Evolutionary conservation across 2,888 invertebrate species (phyloP).

Genomic region (Girardia tigrina): DNA sequence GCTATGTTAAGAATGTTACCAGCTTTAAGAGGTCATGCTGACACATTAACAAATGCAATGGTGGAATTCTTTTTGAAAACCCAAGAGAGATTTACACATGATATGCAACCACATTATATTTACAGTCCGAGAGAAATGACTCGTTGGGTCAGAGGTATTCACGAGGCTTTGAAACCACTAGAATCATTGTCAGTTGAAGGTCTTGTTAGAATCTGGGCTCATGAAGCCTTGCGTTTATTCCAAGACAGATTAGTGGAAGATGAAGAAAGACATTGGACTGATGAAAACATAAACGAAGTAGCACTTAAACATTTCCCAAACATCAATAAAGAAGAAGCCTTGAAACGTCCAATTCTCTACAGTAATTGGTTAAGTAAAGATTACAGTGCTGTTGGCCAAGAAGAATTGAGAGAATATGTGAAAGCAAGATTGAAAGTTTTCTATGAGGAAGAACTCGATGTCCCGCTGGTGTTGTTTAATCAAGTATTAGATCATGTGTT

Average conservation of each 20-base stretch:
- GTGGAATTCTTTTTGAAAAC: slow-evolving; percentile 90
- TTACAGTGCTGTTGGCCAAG: slow-evolving; percentile 84
- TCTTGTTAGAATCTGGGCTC: slow-evolving; percentile 92
- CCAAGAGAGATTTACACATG: slow-evolving; percentile 89
- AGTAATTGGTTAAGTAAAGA: slow-evolving; percentile 98
- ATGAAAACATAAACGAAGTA: slow-evolving; percentile 74
- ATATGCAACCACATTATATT: slow-evolving; percentile 99
- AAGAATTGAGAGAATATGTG: slow-evolving; percentile 85
- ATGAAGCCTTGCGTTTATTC: slow-evolving; percentile 66
- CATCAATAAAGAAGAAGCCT: slow-evolving; percentile 67
- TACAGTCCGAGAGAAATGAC: slow-evolving; percentile 97
- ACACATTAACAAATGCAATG: slow-evolving; percentile 94
- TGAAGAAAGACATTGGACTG: slow-evolving; percentile 86
- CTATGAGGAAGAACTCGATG: slow-evolving; percentile 97
- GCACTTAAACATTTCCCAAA: slow-evolving; percentile 78
- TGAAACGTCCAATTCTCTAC: slow-evolving; percentile 85
- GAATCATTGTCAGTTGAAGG: slow-evolving; percentile 82
- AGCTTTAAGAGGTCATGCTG: slow-evolving; percentile 75
- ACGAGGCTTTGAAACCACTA: slow-evolving; percentile 85
- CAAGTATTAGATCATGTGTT: slow-evolving; percentile 96
- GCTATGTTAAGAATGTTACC: slow-evolving; percentile 92
- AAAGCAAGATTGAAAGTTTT: slow-evolving; percentile 90
- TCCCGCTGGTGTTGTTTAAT: slow-evolving; percentile 89
- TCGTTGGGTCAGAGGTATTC: slow-evolving; percentile 95
- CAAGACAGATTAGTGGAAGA: slow-evolving; percentile 67